These are phyloP conservation scores for Scaptomyza flava DNA, from an alignment of 2,888 invertebrate species.

Conservation along the genomic window DNA sequence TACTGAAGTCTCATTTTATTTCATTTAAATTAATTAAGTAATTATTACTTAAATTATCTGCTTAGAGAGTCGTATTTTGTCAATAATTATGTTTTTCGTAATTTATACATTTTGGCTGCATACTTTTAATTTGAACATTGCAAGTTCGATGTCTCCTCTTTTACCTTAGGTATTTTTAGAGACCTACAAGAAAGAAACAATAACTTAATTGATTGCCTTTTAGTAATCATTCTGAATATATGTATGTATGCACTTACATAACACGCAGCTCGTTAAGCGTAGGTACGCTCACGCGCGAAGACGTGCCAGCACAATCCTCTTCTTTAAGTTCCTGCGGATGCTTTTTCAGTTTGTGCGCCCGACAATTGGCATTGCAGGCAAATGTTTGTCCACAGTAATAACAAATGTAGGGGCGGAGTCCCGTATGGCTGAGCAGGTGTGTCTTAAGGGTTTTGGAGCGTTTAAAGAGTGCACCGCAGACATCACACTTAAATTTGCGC, in stretches of 20 bases:
- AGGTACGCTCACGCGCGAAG: slow-evolving; percentile 75
- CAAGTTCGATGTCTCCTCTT: slow-evolving; percentile 1
- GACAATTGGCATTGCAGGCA: slow-evolving; percentile 84
- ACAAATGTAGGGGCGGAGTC: slow-evolving; percentile 82
- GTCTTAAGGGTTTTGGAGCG: slow-evolving; percentile 83
- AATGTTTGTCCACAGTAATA: slow-evolving; percentile 83
- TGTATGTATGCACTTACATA: slow-evolving; percentile 66
- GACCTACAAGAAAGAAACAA: slow-evolving; percentile 32
- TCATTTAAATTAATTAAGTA: background rate
- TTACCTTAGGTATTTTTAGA: slow-evolving; percentile 48
- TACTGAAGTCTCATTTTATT: slow-evolving; percentile 1
- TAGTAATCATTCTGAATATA: background rate
- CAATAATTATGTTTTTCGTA: background rate
- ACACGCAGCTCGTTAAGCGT: slow-evolving; percentile 82
- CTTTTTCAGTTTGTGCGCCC: slow-evolving; percentile 83
- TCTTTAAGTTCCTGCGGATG: slow-evolving; percentile 82
- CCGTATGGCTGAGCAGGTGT: slow-evolving; percentile 83
- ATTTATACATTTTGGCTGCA: background rate
- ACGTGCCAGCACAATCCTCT: slow-evolving; percentile 74
- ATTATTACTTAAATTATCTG: background rate
- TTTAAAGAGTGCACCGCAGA: slow-evolving; percentile 82
- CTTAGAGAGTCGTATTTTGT: background rate
- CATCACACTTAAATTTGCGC: slow-evolving; percentile 82
- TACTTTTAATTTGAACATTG: background rate
- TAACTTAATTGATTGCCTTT: background rate